Percentiles rank a stretch among this genome's conserved stretches.
phyloP scores from a whole-genome alignment of 2,113 vertebrate species.

The Lagopus leucura region DNA sequence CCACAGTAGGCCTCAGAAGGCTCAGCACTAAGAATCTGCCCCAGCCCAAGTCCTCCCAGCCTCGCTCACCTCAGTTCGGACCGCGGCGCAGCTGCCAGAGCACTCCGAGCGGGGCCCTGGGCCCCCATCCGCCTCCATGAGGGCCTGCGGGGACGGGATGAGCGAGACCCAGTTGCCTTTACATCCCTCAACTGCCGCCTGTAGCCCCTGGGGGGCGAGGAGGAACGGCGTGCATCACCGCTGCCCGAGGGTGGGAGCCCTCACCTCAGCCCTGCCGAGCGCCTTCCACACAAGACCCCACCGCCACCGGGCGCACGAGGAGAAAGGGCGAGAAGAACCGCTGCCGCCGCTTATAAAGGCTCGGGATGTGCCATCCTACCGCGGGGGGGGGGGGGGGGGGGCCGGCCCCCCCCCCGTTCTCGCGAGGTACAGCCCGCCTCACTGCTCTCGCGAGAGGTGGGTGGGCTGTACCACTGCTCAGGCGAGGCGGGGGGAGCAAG shows the following conservation, averaged over 20 bases:
- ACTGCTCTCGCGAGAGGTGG: no score
- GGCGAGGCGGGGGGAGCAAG: accelerated
- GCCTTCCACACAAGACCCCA: accelerated
- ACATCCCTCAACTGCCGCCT: accelerated
- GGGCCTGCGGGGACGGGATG: background rate
- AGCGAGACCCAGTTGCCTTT: background rate
- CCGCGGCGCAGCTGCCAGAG: accelerated
- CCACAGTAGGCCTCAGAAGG: accelerated
- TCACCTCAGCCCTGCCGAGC: background rate
- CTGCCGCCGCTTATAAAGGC: background rate
- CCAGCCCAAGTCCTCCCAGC: no score
- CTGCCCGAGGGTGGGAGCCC: background rate
- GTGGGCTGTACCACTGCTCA: background rate
- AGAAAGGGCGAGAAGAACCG: accelerated
- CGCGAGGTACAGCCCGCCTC: no score
- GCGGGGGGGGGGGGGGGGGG: background rate
- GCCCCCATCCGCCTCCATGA: background rate
- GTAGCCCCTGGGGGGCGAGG: accelerated
- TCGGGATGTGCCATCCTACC: background rate
- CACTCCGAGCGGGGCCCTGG: accelerated
- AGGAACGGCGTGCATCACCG: background rate
- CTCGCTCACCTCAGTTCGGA: background rate
- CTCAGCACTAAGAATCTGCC: background rate
- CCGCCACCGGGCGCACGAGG: accelerated
- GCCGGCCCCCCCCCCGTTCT: no score